A percentile compares a stretch with the other conserved stretches of the same genome.
Evolutionary conservation across 2,888 invertebrate genomes (phyloP).

Genomic region (Polyploca ridens): DNA sequence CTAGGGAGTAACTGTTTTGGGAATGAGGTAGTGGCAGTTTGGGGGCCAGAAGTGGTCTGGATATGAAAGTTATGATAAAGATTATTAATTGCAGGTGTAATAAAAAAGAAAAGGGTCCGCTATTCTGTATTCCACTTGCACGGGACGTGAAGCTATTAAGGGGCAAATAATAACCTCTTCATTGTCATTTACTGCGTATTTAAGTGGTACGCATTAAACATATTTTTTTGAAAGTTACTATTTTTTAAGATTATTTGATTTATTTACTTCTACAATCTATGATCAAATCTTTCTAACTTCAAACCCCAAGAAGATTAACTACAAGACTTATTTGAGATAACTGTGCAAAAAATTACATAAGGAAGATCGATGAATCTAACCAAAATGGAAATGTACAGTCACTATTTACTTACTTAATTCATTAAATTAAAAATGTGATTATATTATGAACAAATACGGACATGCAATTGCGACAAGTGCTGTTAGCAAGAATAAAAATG

Average conservation of each 20-base stretch:
- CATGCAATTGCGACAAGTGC: neutral
- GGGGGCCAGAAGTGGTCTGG: neutral
- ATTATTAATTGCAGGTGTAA: neutral
- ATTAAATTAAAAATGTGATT: conserved; percentile 36
- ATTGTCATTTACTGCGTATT: too few relatives aligned
- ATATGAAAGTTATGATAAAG: neutral
- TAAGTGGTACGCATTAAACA: too few relatives aligned
- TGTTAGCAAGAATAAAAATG: neutral
- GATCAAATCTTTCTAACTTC: neutral
- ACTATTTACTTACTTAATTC: conserved; percentile 23
- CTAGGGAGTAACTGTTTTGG: conserved; percentile 15
- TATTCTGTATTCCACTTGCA: too few relatives aligned
- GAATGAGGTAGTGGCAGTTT: conserved; percentile 18
- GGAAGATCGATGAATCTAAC: conserved; percentile 26
- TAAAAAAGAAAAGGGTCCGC: neutral
- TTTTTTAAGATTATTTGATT: too few relatives aligned
- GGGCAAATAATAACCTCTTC: too few relatives aligned
- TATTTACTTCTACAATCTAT: neutral
- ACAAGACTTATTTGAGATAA: neutral
- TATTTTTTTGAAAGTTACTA: neutral
- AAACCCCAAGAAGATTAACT: neutral
- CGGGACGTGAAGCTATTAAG: too few relatives aligned
- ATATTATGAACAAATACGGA: conserved; percentile 27
- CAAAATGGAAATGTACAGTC: conserved; percentile 29
- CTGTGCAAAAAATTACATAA: neutral